Base-by-base conservation (phyloP, 1,140 invertebrate genomes). In the Himalopsyche phryganea region DNA sequence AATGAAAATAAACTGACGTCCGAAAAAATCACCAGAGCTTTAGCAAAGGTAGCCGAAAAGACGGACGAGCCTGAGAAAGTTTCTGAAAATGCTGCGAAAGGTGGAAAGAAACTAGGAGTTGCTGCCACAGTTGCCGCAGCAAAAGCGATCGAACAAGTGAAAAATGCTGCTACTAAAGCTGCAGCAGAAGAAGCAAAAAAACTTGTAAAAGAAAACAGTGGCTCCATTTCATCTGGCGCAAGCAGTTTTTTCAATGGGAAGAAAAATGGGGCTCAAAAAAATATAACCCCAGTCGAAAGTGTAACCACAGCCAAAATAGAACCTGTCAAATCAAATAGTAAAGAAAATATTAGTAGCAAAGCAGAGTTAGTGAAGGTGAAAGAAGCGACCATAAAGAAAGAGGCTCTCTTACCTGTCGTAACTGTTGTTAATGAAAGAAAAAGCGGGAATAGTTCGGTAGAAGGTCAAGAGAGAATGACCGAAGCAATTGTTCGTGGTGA, bases 401-500 rank as follows among this genome's bases (percentile, higher is more conserved):
- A 61, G 14, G 51, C 65, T n/a, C 69, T 77, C 49, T 69, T 73
- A 53, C 73, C 76, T 6, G 70, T 74, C 47, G 67, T 79, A 0
- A 73, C 66, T 47, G 71, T 79, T 46, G 76, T 77, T 0, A 77
- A 71, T 53, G 75, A 77, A 55, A 65, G 50, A 66, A 68, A 45
- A 66, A 61, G 14, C 51, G 63, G 17, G 50, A 54, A 40, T 44
- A 35, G 18, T 49, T 14, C 50, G 1, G 28, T 23, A 9, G 68
- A 70, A 2, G 52, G 66, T 1, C 36, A 66, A 5, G 74, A 75
- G 33, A 73, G 67, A 61, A 68, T 74, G 11, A 76, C 67, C 42
- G 75, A 74, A 46, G 67, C 71, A 0, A 57, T 78, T 13, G 71
- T 79, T 1, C 75, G 71, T 50, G 75, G 75, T 3, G 75, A 75